Base-by-base conservation (phyloP, 92 coral and sea anemone species). In the Siderastrea radians region DNA sequence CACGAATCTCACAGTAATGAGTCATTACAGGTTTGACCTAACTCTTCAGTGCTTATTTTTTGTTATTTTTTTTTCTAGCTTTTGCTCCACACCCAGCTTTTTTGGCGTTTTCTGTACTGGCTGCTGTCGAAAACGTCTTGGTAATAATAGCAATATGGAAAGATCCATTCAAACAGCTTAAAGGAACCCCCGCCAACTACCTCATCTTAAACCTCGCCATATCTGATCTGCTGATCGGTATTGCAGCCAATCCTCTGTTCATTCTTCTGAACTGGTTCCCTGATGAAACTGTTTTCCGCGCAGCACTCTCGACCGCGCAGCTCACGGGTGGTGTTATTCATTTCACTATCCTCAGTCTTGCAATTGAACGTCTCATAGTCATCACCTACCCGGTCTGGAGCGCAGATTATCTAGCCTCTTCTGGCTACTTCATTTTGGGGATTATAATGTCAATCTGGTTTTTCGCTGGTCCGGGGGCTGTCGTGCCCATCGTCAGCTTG, bases 181-280 rank as follows among this genome's bases (percentile, higher is more conserved):
- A 38, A 46, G 68, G 51, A 55, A 76, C 68, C 38, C 38, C 38
- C 48, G 66, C 68, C 7, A 44, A 54, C 66, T 76, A 1, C 66
- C 67, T 76, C 49, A 76, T 76, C 26, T 76, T 76, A 76, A 76
- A 76, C 68, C 67, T 76, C 45, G 81, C 81, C 3, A 59, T 76
- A 14, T 55, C 62, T 76, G 81, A 76, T 45, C 63, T 76, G 6
- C 49, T 76, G 3, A 50, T 59, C 46, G 81, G 81, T 8, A 4
- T 76, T 26, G 67, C 67, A 59, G 51, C 50, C 81, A 67, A 76
- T 44, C 60, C 57, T 3, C 81, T 76, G 16, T 43, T 76, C 7
- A 49, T 16, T 9, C 50, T 76, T 55, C 44, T 1, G 11, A 0
- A 54, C 51, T 73, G 77, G 77, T 76, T 7, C 45, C 81, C 49